Percentiles rank a stretch among this genome's conserved stretches.
Conservation (phyloP, 2,797 vertebrate genomes). For the Enteromius fasciolatus region DNA sequence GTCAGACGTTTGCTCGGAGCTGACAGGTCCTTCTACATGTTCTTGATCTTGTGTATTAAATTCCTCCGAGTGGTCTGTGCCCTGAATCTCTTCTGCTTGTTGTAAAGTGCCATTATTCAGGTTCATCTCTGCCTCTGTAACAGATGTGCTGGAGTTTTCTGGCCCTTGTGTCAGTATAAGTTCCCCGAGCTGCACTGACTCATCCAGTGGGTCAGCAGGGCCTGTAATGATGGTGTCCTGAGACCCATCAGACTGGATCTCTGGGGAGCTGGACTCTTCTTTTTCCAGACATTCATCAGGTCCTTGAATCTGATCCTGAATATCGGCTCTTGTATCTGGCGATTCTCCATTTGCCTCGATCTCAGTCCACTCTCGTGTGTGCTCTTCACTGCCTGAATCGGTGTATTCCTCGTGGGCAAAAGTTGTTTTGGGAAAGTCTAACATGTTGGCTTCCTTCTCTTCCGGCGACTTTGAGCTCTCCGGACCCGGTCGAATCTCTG, state of each 20-base stretch:
- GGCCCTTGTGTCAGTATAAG: neutral
- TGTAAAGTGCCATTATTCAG: conserved; percentile 32
- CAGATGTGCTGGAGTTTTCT: conserved; percentile 5
- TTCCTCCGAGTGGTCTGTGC: neutral
- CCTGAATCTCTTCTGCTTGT: neutral
- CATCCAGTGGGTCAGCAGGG: neutral
- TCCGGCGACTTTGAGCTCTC: conserved; percentile 56
- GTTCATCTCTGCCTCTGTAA: conserved; percentile 29
- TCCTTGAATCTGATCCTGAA: conserved; percentile 27
- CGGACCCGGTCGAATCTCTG: conserved; percentile 3
- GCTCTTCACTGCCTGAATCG: conserved; percentile 30
- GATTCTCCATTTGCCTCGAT: neutral
- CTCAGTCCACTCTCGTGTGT: conserved; percentile 18
- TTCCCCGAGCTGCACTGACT: neutral
- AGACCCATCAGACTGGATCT: conserved; percentile 43
- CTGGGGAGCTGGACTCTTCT: conserved; percentile 41
- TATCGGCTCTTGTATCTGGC: neutral
- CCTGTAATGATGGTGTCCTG: neutral
- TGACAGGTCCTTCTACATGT: conserved; percentile 5
- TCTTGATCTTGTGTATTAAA: conserved; percentile 38
- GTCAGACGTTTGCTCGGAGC: conserved; percentile 27
- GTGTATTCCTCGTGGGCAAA: neutral
- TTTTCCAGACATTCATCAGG: conserved; percentile 27
- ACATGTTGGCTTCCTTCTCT: conserved; percentile 59
- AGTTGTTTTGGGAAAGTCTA: neutral